Evolutionary conservation across 2,113 vertebrate genomes (phyloP).

Genomic region (Heliornis fulica): DNA sequence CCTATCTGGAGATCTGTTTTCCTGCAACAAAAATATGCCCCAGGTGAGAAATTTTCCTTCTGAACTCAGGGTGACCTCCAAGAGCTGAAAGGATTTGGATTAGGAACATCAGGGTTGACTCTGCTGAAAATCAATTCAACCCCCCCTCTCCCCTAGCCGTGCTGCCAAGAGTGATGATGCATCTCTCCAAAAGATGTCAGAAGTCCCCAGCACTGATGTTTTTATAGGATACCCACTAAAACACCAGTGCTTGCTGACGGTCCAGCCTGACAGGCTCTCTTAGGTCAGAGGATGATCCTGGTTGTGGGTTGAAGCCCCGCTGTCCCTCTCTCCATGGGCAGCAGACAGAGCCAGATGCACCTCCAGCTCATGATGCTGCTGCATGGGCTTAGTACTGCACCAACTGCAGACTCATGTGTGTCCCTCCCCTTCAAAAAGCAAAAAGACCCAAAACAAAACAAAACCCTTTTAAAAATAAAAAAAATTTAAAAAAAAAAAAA

Average conservation of each 20-base stretch:
- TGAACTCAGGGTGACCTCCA: conserved; percentile 19
- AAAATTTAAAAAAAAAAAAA: not conserved
- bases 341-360: rapidly evolving
- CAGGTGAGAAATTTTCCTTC: conserved; percentile 32
- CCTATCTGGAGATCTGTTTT: conserved; percentile 22
- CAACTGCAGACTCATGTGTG: not conserved
- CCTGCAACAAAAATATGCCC: conserved; percentile 3
- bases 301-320: rapidly evolving
- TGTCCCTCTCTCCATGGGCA: not conserved
- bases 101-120: not conserved
- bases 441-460: no score
- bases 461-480: no score
- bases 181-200: not conserved
- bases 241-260: not conserved
- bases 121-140: not conserved
- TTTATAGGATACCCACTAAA: not conserved
- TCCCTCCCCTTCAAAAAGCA: not conserved
- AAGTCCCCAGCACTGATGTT: not conserved
- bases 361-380: rapidly evolving
- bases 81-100: conserved; percentile 1
- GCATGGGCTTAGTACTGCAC: not conserved
- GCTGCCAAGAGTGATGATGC: not conserved
- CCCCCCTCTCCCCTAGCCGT: rapidly evolving
- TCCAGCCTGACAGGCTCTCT: not conserved
- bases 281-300: not conserved